phyloP scores from a whole-genome alignment of 1,140 invertebrate species.

The Papilio polytes region DNA sequence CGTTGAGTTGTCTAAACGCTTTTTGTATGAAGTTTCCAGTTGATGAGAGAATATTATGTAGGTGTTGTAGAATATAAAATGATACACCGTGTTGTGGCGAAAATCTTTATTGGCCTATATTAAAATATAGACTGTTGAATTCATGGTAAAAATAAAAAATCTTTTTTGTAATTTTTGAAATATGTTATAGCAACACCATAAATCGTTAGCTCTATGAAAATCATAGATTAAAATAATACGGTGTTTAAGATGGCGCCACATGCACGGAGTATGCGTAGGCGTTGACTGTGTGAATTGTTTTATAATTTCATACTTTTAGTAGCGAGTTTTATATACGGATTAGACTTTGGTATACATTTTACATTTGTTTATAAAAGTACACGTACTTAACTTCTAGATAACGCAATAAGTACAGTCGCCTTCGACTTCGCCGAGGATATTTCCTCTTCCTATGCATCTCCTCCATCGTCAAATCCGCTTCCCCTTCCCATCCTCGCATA shows the following conservation, averaged over 20 bases:
- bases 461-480: no score
- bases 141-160: neutral
- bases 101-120: constrained; percentile 38
- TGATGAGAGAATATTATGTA: constrained; percentile 65
- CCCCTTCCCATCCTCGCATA: no score
- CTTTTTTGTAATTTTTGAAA: constrained; percentile 22
- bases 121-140: constrained; percentile 5
- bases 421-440: no score
- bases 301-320: constrained; percentile 66
- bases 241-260: constrained; percentile 15
- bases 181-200: constrained; percentile 1
- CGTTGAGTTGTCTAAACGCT: constrained; percentile 61
- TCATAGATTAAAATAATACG: neutral
- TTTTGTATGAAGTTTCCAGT: constrained; percentile 64
- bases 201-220: neutral
- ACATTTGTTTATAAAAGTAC: constrained; percentile 30
- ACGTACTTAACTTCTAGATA: neutral
- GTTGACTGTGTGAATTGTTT: constrained; percentile 59
- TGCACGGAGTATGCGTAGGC: constrained; percentile 46
- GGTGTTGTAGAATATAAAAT: constrained; percentile 51
- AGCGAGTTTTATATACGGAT: constrained; percentile 60
- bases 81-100: constrained; percentile 16
- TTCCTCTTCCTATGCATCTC: no score
- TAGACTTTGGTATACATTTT: constrained; percentile 51
- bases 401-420: neutral